A percentile compares a stretch with the other conserved stretches of the same genome.
Evolutionary conservation across 2,888 invertebrate genomes (phyloP).

Genomic region (Habroteleia sp.): DNA sequence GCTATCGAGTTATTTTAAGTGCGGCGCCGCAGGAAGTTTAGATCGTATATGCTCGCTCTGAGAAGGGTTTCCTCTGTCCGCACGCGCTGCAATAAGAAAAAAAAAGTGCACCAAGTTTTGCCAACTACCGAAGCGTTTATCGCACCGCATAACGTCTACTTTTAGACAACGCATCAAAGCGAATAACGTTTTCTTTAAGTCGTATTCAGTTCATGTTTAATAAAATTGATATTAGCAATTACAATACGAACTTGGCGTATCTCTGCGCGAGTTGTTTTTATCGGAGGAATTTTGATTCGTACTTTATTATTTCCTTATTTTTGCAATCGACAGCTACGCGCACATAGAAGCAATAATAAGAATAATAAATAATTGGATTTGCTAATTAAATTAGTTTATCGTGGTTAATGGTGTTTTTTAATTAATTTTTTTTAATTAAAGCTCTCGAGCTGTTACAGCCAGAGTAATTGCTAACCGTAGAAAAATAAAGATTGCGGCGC

Average conservation of each 20-base stretch:
- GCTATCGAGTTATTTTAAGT: constrained; percentile 70
- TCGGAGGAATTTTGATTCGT: no score
- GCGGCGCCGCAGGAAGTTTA: constrained; percentile 72
- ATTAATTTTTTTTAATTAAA: no score
- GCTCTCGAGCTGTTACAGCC: no score
- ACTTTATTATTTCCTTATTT: no score
- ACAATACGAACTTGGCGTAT: constrained; percentile 3
- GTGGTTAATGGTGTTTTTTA: no score
- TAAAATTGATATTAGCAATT: constrained; percentile 21
- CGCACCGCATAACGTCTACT: constrained; percentile 51
- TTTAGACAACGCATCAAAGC: constrained; percentile 58
- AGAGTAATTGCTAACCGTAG: no score
- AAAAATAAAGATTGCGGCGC: no score
- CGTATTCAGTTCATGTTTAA: constrained; percentile 19
- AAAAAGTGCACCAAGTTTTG: constrained; percentile 47
- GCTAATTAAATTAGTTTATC: no score
- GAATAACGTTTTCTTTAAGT: constrained; percentile 20
- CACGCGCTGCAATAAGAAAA: constrained; percentile 48
- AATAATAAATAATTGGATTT: no score
- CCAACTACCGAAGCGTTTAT: constrained; percentile 63
- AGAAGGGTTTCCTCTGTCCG: constrained; percentile 53
- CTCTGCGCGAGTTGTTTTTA: no score
- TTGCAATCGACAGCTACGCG: no score
- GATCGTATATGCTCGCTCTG: constrained; percentile 57
- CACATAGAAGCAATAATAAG: no score